These are phyloP conservation scores for Branchellion lobata DNA, from an alignment of 2,888 invertebrate genomes.

Conservation along the genomic window DNA sequence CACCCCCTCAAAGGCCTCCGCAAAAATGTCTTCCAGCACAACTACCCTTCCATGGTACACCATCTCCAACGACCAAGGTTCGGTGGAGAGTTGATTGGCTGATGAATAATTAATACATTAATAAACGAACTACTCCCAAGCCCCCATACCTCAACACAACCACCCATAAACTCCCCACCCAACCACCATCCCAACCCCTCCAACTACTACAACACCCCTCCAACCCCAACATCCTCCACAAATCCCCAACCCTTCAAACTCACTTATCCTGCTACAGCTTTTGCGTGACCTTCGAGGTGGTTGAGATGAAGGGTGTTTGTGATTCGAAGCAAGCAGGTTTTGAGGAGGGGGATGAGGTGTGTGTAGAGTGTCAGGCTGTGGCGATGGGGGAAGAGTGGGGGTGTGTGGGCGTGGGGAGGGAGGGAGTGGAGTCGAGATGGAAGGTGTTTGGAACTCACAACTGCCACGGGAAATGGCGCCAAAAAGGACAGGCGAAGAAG, in stretches of 20 bases:
- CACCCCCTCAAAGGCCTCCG: background rate
- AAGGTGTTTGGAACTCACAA: background rate
- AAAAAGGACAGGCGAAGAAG: background rate
- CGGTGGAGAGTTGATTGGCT: too few species aligned
- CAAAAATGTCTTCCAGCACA: background rate
- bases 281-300: background rate
- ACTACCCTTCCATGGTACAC: background rate
- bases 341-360: background rate
- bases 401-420: background rate
- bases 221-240: background rate
- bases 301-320: background rate
- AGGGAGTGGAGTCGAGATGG: background rate
- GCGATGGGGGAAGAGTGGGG: background rate
- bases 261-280: too few species aligned
- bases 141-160: too few species aligned
- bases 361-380: background rate
- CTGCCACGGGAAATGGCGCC: background rate
- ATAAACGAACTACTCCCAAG: too few species aligned
- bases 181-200: background rate
- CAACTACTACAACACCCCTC: too few species aligned
- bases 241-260: too few species aligned
- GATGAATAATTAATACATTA: too few species aligned
- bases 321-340: background rate
- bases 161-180: too few species aligned
- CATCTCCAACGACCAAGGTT: constrained; percentile 7